Evolutionary conservation across 2,113 vertebrate genomes (phyloP).

Genomic region (Penelope pileata): DNA sequence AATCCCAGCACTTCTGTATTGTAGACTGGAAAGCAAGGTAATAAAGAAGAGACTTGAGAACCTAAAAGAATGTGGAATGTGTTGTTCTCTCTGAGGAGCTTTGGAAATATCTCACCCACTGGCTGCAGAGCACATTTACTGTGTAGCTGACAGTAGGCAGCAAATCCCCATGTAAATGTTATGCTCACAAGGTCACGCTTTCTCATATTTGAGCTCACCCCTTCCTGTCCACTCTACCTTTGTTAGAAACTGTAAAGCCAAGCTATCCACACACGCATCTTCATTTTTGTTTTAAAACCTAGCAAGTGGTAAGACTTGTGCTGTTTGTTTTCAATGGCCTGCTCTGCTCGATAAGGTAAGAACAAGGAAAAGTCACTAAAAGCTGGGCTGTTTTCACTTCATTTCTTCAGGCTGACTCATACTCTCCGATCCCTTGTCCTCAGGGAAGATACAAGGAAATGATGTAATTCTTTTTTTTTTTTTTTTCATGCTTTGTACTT

Average conservation of each 20-base stretch:
- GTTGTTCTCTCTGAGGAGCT: background rate
- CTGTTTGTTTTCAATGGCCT: background rate
- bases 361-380: conserved; percentile 66
- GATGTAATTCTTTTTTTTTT: conserved; percentile 61
- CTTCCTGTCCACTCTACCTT: background rate
- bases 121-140: background rate
- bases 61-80: rapidly evolving
- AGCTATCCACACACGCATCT: background rate
- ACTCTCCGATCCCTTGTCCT: conserved; percentile 71
- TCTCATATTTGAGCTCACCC: background rate
- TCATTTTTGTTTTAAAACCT: conserved; percentile 8
- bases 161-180: background rate
- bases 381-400: conserved; percentile 69
- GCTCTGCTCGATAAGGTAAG: conserved; percentile 31
- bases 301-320: background rate
- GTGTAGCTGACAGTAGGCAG: background rate
- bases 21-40: background rate
- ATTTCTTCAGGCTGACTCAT: conserved; percentile 77
- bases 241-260: background rate
- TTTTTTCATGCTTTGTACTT: conserved; percentile 31
- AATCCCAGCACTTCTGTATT: background rate
- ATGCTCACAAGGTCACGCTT: background rate
- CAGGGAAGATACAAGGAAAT: conserved; percentile 80
- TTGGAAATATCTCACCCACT: background rate
- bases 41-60: background rate